These are phyloP conservation scores for Lordiphosa fenestrarum DNA, from an alignment of 2,888 invertebrate species.

Conservation along the genomic window DNA sequence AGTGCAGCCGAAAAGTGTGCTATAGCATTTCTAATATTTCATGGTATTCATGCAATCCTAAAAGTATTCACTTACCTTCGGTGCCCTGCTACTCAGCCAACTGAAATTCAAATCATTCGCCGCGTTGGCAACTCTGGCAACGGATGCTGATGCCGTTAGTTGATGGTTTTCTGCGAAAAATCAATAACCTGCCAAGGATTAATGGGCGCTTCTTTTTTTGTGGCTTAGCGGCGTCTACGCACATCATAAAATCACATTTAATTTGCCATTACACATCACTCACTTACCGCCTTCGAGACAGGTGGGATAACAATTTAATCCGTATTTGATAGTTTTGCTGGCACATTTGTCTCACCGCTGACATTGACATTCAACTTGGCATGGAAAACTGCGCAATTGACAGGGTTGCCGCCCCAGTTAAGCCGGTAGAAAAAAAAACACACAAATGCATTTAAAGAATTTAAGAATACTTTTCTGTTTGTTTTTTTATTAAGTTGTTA, in stretches of 20 bases:
- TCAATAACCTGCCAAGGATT: conserved; percentile 25
- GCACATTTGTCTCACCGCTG: conserved; percentile 11
- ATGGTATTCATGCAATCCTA: conserved; percentile 20
- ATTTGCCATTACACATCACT: conserved; percentile 13
- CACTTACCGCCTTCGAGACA: neutral
- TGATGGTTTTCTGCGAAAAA: conserved; percentile 7
- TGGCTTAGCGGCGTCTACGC: conserved; percentile 28
- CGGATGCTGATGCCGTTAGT: no score
- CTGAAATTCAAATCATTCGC: conserved; percentile 17
- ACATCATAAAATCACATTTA: conserved; percentile 31
- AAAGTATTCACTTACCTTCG: conserved; percentile 20
- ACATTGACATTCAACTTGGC: conserved; percentile 27
- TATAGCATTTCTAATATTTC: neutral
- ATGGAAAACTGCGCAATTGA: conserved; percentile 14
- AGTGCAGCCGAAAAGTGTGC: conserved; percentile 17
- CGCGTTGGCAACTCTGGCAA: conserved; percentile 35
- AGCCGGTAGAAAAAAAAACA: conserved; percentile 33
- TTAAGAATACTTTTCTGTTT: conserved; percentile 68
- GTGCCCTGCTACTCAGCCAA: conserved; percentile 1
- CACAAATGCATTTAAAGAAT: conserved; percentile 57
- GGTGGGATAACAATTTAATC: no score
- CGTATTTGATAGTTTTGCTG: neutral
- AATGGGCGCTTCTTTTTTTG: conserved; percentile 10
- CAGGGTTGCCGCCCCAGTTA: conserved; percentile 22
- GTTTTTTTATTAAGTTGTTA: conserved; percentile 36